phyloP scores from a whole-genome alignment of 2,113 vertebrate genomes.

The Regulus satrapa region DNA sequence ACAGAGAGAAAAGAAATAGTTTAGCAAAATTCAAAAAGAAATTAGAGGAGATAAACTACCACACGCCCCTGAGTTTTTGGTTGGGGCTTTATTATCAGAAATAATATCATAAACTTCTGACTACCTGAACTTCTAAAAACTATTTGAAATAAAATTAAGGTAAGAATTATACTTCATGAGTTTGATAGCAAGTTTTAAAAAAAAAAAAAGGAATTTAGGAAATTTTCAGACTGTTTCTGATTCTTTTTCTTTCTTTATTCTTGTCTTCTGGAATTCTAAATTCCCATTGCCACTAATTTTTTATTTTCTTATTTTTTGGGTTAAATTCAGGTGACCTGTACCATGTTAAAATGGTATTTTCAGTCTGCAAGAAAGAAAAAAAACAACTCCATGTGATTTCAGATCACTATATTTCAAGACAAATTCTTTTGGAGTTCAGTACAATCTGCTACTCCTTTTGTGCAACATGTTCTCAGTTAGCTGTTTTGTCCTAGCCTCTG shows the following conservation, averaged over 20 bases:
- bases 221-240: not conserved
- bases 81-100: not conserved
- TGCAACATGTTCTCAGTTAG: not conserved
- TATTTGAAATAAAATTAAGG: not conserved
- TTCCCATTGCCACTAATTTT: not conserved
- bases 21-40: slow-evolving; percentile 17
- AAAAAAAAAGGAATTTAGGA: not conserved
- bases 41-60: not conserved
- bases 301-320: not conserved
- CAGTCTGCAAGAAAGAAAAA: not conserved
- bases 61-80: not conserved
- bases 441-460: not conserved
- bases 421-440: not conserved
- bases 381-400: rapidly evolving
- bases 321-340: not conserved
- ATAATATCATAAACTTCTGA: not conserved
- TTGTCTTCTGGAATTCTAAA: not conserved
- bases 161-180: not conserved
- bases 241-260: not conserved
- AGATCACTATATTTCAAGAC: not conserved
- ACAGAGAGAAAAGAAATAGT: slow-evolving; percentile 18
- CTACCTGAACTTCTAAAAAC: not conserved
- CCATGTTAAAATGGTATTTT: not conserved
- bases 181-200: not conserved
- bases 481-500: not conserved